A percentile compares a stretch with the other conserved stretches of the same genome.
Conservation (phyloP, 2,797 vertebrate genomes). For the Loriculus beryllinus region DNA sequence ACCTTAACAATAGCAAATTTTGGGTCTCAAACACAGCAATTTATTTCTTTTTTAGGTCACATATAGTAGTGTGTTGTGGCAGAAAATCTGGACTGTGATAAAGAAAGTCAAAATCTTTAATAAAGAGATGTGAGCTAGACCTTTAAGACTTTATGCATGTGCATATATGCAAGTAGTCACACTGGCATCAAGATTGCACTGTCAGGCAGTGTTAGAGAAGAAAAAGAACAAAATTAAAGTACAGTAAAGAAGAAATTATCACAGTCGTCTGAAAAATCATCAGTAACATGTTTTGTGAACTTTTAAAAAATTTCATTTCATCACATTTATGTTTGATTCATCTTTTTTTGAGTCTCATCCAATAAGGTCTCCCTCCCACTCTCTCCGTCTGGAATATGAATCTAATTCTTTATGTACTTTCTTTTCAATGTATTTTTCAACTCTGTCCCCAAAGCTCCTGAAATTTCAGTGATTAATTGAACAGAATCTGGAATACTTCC, state of each 20-base stretch:
- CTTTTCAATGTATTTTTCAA: slow-evolving; percentile 40
- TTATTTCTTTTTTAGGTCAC: not conserved
- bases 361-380: not conserved
- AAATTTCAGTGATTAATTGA: slow-evolving; percentile 63
- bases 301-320: not conserved
- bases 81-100: not conserved
- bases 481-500: slow-evolving; percentile 51
- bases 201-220: not conserved
- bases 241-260: not conserved
- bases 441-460: slow-evolving; percentile 37
- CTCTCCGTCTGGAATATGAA: not conserved
- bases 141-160: not conserved
- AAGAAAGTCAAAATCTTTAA: not conserved
- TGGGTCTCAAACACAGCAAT: not conserved
- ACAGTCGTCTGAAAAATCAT: not conserved
- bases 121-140: not conserved
- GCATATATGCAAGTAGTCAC: not conserved
- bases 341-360: not conserved
- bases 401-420: not conserved
- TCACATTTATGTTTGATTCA: not conserved
- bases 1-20: not conserved
- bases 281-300: not conserved
- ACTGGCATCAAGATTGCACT: not conserved
- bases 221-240: not conserved
- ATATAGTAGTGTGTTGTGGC: not conserved